Base-by-base conservation (phyloP, 2,888 invertebrate species). In the Ophraella communa region DNA sequence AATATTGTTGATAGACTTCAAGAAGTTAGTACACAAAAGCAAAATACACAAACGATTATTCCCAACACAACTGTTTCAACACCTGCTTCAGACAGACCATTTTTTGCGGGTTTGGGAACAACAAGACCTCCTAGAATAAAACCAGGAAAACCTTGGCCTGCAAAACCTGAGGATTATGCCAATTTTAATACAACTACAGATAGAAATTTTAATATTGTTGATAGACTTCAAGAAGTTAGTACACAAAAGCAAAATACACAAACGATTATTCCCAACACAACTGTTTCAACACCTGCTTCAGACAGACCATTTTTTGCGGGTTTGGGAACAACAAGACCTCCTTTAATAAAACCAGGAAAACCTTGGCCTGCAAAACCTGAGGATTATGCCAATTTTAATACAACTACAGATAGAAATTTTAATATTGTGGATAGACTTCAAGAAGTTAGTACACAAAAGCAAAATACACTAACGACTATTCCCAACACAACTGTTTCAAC, bases 101-200 rank as follows among this genome's bases (percentile, higher is more conserved):
- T 24, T 39, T 62, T 62, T 17, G 39, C 62, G 11, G 57, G 39
- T 14, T 4, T 57, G 4, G 60, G 59, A 18, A 35, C 57, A 14
- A 21, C 18, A 18, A 2, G 57, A 10, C 59, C 55, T 8, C 72
- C 68, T 55, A 63, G 68, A 14, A 64, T 73, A 17, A 69, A 69
- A 7, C 67, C 73, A 10, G 71, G 71, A 18, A 57, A 61, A 62
- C 71, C 71, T 33, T 72, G 71, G 69, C 72, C 70, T 5, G 65
- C 59, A 30, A 68, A 54, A 18, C 53, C 65, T 3, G 60, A 66
- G 49, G 67, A 59, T 49, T 68, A 70, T 30, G 52, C 23, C 2
- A 45, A 42, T 7, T 45, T 42, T 18, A 49, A 10, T 20, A 14
- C 33, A 10, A 56, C 64, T 17, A 17, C 17, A 17, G 1, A 7